These are phyloP conservation scores for Folsomia candida DNA, from an alignment of 2,888 invertebrate genomes.

Conservation along the genomic window DNA sequence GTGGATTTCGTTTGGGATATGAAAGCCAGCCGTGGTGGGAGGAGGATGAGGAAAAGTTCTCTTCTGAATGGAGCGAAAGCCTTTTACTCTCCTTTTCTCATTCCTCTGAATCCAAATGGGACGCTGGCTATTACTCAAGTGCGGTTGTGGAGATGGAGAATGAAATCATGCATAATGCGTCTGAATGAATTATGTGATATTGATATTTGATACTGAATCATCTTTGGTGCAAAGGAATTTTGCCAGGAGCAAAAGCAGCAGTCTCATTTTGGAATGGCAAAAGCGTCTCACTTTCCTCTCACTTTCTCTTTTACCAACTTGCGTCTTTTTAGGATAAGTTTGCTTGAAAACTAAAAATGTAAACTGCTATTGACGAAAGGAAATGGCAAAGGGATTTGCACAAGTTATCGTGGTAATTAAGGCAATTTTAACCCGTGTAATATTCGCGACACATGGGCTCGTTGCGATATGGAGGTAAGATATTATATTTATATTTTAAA, in stretches of 20 bases:
- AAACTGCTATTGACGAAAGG: neutral
- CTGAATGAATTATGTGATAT: constrained; percentile 5
- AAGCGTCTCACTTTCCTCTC: neutral
- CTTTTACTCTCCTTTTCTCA: neutral
- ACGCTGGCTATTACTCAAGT: no score
- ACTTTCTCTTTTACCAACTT: neutral
- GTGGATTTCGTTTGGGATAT: neutral
- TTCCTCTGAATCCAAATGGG: no score
- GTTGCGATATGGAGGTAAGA: constrained; percentile 91
- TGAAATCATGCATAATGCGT: constrained; percentile 4
- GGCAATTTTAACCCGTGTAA: constrained; percentile 75
- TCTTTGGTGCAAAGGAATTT: neutral
- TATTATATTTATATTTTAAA: no score
- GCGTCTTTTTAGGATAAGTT: neutral
- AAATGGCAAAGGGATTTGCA: constrained; percentile 61
- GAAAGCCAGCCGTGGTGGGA: neutral
- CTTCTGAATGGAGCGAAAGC: neutral
- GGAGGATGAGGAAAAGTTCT: neutral
- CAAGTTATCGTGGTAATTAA: constrained; percentile 77
- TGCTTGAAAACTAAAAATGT: neutral
- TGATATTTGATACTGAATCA: constrained; percentile 1
- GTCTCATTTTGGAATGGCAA: neutral
- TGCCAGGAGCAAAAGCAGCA: neutral
- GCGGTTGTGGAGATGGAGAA: neutral
- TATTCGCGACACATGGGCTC: constrained; percentile 80